Percentiles rank a stretch among this genome's conserved stretches.
Evolutionary conservation across 1,140 invertebrate species (phyloP).

Genomic region (Zaprionus gabonicus): DNA sequence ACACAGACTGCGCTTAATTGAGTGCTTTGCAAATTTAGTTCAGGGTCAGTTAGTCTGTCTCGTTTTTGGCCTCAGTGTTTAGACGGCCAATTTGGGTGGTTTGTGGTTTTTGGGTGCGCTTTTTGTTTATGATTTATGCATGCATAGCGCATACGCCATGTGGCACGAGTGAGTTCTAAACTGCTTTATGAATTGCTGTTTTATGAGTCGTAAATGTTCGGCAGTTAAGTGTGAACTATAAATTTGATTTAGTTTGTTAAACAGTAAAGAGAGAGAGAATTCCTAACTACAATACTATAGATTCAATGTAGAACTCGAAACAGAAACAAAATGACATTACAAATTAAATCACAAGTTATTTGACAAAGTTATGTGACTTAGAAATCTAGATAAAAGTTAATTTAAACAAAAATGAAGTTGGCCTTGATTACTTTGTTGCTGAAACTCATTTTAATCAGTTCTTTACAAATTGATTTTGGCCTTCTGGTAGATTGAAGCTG

Average conservation of each 20-base stretch:
- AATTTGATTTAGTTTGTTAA: not conserved
- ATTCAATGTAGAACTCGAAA: too few relatives aligned
- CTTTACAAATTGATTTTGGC: too few relatives aligned
- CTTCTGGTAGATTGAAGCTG: too few relatives aligned
- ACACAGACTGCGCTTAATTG: constrained; percentile 56
- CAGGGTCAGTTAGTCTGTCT: constrained; percentile 70
- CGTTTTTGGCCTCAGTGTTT: constrained; percentile 55
- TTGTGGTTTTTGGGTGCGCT: constrained; percentile 21
- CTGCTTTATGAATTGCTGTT: not conserved
- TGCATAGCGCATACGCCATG: constrained; percentile 72
- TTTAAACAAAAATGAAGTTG: too few relatives aligned
- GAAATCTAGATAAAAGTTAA: too few relatives aligned
- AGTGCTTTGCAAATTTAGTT: constrained; percentile 71
- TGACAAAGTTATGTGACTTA: too few relatives aligned
- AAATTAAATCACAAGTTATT: too few relatives aligned
- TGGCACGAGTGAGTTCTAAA: constrained; percentile 19
- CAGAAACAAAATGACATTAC: too few relatives aligned
- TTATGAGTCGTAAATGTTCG: not conserved
- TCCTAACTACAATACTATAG: too few relatives aligned
- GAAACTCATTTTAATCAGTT: too few relatives aligned
- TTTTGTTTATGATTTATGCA: constrained; percentile 67
- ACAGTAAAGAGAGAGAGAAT: too few relatives aligned
- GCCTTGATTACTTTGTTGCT: too few relatives aligned
- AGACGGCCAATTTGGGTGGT: constrained; percentile 56
- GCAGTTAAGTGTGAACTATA: not conserved